Evolutionary conservation across 2,797 vertebrate species (phyloP).

Genomic region (Zalophus californianus): DNA sequence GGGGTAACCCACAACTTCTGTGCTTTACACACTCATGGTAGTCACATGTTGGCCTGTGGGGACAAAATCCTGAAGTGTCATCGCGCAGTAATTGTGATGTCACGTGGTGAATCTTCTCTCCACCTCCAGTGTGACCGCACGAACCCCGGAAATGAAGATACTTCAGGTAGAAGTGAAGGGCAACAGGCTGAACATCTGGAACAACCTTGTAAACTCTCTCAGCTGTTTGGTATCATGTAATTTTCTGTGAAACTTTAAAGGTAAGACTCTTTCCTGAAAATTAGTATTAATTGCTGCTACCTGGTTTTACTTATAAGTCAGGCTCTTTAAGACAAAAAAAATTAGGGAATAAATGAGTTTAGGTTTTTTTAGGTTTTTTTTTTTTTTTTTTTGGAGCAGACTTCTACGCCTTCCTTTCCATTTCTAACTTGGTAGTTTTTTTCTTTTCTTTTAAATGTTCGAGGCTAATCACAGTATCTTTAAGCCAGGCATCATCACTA

Average conservation of each 20-base stretch:
- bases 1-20: background rate
- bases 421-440: background rate
- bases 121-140: background rate
- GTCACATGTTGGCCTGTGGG: background rate
- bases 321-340: background rate
- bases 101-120: background rate
- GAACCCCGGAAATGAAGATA: background rate
- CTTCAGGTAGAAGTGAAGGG: background rate
- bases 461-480: background rate
- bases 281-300: background rate
- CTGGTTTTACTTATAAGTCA: constrained; percentile 12
- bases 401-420: background rate
- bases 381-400: background rate
- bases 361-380: background rate
- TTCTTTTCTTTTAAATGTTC: background rate
- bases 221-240: background rate
- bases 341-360: background rate
- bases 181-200: background rate
- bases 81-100: fast-evolving
- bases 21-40: too few species aligned
- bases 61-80: background rate
- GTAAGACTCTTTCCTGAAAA: background rate
- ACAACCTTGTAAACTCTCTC: background rate
- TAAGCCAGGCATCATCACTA: background rate
- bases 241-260: background rate